A percentile compares a stretch with the other conserved stretches of the same genome.
These are phyloP conservation scores for Psilopogon haemacephalus DNA, from an alignment of 2,113 vertebrate species.

Conservation along the genomic window DNA sequence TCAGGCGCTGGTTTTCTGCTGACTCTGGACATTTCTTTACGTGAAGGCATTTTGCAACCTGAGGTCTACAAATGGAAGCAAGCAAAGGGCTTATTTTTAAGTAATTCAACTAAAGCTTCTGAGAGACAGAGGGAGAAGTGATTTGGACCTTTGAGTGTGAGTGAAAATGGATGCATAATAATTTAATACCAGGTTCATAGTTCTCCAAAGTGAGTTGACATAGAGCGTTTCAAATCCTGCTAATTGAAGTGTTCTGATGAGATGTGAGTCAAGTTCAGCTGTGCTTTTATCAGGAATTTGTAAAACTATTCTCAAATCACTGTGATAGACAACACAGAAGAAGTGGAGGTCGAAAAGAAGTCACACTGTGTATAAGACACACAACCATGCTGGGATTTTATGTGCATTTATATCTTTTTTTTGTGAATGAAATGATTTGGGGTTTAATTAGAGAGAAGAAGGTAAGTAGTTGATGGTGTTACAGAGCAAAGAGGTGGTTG, in stretches of 20 bases:
- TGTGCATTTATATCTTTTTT: neutral
- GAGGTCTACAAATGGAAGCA: neutral
- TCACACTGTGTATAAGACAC: neutral
- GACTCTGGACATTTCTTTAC: neutral
- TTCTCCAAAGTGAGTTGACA: neutral
- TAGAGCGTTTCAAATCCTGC: neutral
- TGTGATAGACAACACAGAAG: fast-evolving
- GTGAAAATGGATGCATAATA: neutral
- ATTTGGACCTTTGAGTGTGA: neutral
- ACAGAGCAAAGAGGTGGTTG: neutral
- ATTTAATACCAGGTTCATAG: neutral
- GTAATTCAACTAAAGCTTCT: neutral
- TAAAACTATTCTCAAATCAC: neutral
- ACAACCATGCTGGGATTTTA: neutral
- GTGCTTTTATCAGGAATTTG: neutral
- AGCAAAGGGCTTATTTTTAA: neutral
- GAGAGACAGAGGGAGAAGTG: neutral
- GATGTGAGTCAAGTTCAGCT: neutral
- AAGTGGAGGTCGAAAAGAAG: neutral
- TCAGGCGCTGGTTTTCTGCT: slow-evolving; percentile 26
- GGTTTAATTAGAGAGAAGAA: neutral
- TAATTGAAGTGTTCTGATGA: neutral
- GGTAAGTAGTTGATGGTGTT: neutral
- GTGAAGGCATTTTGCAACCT: neutral
- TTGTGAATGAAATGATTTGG: neutral